Conservation (phyloP, 2,113 vertebrate genomes). For the Corapipo altera region DNA sequence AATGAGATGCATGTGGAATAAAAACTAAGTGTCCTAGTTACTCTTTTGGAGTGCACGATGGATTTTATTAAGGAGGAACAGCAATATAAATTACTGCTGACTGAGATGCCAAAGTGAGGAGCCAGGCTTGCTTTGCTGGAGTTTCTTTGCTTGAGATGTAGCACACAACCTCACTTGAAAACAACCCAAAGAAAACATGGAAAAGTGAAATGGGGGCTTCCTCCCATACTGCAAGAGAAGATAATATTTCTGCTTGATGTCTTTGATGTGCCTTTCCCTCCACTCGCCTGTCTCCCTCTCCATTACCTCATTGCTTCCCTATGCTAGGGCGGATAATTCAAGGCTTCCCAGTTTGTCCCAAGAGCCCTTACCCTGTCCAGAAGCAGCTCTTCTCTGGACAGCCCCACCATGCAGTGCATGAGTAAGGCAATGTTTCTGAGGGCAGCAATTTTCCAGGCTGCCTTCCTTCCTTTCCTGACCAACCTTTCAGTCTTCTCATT, state of each 20-base stretch:
- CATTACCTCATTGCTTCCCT: neutral
- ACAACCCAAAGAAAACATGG: neutral
- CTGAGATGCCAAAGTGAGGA: conserved; percentile 4
- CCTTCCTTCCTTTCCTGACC: neutral
- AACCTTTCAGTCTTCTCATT: neutral
- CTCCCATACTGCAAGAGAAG: neutral
- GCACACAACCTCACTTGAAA: neutral
- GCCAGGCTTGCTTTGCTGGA: neutral
- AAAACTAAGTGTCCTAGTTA: conserved; percentile 79
- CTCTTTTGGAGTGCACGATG: conserved; percentile 73
- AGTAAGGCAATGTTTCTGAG: neutral
- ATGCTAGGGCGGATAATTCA: neutral
- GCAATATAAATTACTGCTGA: conserved; percentile 53
- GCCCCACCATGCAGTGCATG: neutral
- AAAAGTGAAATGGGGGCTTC: neutral
- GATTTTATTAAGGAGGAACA: conserved; percentile 75
- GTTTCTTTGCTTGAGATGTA: neutral
- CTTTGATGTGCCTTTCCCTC: neutral
- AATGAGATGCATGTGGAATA: conserved; percentile 80
- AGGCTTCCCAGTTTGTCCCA: neutral
- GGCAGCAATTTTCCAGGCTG: neutral
- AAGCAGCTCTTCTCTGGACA: neutral
- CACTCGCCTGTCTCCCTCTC: neutral
- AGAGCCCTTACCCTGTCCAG: neutral
- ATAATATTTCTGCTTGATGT: neutral